A percentile compares a stretch with the other conserved stretches of the same genome.
Evolutionary conservation across 2,797 vertebrate genomes (phyloP).

Genomic region (Sebastes paucispinis): DNA sequence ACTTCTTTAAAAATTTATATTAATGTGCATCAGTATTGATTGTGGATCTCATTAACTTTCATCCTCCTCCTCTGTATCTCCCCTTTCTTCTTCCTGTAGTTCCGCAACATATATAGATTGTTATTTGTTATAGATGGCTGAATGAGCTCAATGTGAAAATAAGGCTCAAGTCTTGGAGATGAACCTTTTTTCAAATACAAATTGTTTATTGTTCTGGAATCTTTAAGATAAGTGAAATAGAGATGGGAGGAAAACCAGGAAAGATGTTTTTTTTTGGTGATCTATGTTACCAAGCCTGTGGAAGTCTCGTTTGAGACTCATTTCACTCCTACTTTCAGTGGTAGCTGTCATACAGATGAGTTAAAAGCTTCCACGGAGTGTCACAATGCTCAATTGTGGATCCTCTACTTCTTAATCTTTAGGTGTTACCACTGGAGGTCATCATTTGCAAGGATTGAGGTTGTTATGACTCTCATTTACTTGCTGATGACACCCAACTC

Average conservation of each 20-base stretch:
- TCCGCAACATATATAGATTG: background rate
- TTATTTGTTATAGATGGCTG: background rate
- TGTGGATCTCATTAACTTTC: background rate
- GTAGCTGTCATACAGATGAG: background rate
- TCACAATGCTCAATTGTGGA: background rate
- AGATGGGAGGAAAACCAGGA: background rate
- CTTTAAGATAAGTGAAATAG: background rate
- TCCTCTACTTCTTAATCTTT: background rate
- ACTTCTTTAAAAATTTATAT: background rate
- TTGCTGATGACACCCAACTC: background rate
- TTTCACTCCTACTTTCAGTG: background rate
- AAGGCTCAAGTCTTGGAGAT: background rate
- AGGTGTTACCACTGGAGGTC: background rate
- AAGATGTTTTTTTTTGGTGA: background rate
- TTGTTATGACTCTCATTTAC: background rate
- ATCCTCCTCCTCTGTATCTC: background rate
- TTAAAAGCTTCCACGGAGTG: background rate
- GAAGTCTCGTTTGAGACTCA: background rate
- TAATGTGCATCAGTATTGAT: conserved; percentile 9
- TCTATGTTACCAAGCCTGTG: background rate
- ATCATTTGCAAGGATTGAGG: background rate
- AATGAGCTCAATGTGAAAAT: background rate
- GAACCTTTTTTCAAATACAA: background rate
- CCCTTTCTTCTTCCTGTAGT: background rate
- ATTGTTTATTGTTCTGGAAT: background rate